These are phyloP conservation scores for Hetaerina titia DNA, from an alignment of 2,888 invertebrate species.

Conservation along the genomic window DNA sequence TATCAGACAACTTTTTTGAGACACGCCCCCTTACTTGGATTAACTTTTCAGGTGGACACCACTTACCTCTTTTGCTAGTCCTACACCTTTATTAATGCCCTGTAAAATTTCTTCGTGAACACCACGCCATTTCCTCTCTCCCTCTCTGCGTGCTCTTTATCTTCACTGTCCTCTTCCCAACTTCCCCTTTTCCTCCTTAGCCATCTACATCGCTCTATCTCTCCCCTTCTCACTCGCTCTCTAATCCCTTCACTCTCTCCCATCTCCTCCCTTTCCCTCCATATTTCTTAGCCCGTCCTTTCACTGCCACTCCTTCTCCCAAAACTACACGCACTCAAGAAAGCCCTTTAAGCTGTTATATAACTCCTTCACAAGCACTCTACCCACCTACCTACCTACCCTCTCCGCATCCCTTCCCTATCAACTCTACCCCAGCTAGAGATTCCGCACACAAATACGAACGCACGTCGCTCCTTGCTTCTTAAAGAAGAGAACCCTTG, in stretches of 20 bases:
- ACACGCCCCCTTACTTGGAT: too few species aligned
- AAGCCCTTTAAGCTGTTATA: constrained; percentile 39
- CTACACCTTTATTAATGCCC: too few species aligned
- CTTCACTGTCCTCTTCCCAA: not conserved
- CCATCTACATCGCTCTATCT: not conserved
- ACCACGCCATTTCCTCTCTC: too few species aligned
- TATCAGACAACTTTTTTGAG: too few species aligned
- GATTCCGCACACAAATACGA: not conserved
- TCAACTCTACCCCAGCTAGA: not conserved
- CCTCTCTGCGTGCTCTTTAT: too few species aligned
- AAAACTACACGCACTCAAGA: constrained; percentile 30
- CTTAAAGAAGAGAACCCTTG: not conserved
- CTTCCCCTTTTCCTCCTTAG: not conserved
- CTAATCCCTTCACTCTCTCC: not conserved
- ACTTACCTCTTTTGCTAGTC: too few species aligned
- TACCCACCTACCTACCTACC: not conserved
- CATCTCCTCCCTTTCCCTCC: not conserved
- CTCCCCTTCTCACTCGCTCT: not conserved
- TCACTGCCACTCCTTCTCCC: not conserved
- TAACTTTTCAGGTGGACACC: too few species aligned
- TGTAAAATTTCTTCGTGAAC: not conserved
- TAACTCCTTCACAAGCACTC: constrained; percentile 15
- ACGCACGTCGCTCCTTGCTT: not conserved
- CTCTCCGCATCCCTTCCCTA: not conserved
- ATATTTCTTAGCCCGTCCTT: constrained; percentile 32